A percentile compares a stretch with the other conserved stretches of the same genome.
phyloP scores from a whole-genome alignment of 2,888 invertebrate species.

The Orgyia antiqua region DNA sequence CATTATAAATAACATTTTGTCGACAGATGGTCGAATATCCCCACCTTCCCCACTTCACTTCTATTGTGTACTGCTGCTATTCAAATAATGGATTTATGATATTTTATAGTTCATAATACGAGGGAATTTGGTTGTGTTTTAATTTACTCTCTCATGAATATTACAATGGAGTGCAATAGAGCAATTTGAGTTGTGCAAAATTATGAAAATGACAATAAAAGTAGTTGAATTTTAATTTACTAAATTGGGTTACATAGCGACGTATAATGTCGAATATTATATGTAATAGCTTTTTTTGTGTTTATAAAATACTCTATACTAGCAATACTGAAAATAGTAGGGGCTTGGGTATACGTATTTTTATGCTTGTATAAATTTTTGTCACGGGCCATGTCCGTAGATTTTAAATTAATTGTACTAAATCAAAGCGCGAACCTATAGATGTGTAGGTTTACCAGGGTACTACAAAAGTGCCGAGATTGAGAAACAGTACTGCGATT shows the following conservation, averaged over 20 bases:
- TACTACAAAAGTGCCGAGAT: too few relatives aligned
- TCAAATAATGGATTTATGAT: slow-evolving; percentile 19
- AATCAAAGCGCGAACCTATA: too few relatives aligned
- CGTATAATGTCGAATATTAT: too few relatives aligned
- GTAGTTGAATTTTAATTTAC: slow-evolving; percentile 14
- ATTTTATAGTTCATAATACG: slow-evolving; percentile 3
- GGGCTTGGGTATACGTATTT: too few relatives aligned
- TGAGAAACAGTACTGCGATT: too few relatives aligned
- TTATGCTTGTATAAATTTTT: too few relatives aligned
- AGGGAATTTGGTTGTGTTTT: slow-evolving; percentile 12
- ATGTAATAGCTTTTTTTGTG: too few relatives aligned
- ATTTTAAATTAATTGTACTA: too few relatives aligned
- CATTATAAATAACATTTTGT: slow-evolving; percentile 35
- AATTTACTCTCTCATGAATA: neutral
- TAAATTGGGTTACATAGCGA: slow-evolving; percentile 7
- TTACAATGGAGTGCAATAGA: slow-evolving; percentile 31
- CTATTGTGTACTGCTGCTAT: slow-evolving; percentile 38
- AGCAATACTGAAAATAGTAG: too few relatives aligned
- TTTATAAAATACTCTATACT: too few relatives aligned
- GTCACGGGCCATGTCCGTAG: too few relatives aligned
- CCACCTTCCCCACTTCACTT: slow-evolving; percentile 34
- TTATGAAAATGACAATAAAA: slow-evolving; percentile 13
- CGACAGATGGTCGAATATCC: slow-evolving; percentile 54
- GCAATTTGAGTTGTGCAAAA: slow-evolving; percentile 14
- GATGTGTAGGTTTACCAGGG: too few relatives aligned